phyloP scores from a whole-genome alignment of 1,140 invertebrate species.

The Mesaphorura yosii region DNA sequence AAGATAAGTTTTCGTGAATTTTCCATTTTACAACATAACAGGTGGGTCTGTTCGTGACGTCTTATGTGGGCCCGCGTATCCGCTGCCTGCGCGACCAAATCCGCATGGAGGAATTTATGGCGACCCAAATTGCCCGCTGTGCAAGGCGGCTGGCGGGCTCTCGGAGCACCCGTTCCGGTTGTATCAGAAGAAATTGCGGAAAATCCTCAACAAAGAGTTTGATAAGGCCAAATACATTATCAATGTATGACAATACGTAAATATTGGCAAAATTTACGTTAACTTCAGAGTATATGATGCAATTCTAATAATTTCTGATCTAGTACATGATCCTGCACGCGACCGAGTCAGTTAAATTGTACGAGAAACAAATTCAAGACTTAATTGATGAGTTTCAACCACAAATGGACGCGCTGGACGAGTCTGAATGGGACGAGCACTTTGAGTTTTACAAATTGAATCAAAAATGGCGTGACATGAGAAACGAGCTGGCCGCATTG shows the following conservation, averaged over 20 bases:
- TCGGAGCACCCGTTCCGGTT: constrained; percentile 13
- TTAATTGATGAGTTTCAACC: constrained; percentile 20
- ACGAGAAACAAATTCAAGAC: constrained; percentile 14
- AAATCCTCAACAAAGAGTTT: constrained; percentile 21
- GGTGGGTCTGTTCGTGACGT: constrained; percentile 25
- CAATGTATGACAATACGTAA: constrained; percentile 14
- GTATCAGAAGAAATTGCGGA: constrained; percentile 28
- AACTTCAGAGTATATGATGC: neutral
- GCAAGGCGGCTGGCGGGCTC: constrained; percentile 12
- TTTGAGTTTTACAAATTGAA: constrained; percentile 15
- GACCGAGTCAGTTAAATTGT: constrained; percentile 6
- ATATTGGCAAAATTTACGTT: neutral
- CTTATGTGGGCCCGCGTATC: constrained; percentile 20
- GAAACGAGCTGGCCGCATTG: constrained; percentile 10
- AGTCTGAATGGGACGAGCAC: constrained; percentile 26
- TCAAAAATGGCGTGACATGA: constrained; percentile 16
- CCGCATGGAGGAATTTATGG: constrained; percentile 29
- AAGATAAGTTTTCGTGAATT: neutral
- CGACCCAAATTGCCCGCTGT: constrained; percentile 16
- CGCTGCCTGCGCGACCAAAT: constrained; percentile 24
- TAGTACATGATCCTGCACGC: constrained; percentile 19
- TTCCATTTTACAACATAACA: neutral
- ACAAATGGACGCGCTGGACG: constrained; percentile 18
- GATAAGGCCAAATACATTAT: constrained; percentile 27
- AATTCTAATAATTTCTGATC: neutral